A percentile compares a stretch with the other conserved stretches of the same genome.
Evolutionary conservation across 2,797 vertebrate genomes (phyloP).

Genomic region (Urophycis tenuis): DNA sequence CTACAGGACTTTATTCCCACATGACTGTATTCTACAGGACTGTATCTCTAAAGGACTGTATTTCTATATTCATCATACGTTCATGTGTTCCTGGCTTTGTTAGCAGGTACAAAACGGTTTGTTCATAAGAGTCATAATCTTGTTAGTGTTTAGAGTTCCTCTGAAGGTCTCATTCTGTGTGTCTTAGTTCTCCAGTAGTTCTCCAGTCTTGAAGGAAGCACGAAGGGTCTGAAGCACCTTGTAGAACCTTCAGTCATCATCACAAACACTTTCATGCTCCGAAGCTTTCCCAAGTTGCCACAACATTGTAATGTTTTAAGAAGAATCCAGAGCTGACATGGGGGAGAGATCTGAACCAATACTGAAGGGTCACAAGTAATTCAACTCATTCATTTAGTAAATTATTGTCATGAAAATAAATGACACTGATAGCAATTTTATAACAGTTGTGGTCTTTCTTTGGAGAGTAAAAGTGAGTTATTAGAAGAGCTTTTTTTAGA

Average conservation of each 20-base stretch:
- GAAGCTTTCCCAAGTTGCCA: no score
- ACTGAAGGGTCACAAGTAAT: neutral
- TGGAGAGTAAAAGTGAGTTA: neutral
- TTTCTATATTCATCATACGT: no score
- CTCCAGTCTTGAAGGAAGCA: neutral
- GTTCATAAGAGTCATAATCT: no score
- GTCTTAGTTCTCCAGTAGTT: no score
- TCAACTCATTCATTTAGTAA: no score
- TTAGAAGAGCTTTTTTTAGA: neutral
- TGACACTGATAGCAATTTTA: neutral
- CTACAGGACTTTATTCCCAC: no score
- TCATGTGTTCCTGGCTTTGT: no score
- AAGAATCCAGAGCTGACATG: neutral
- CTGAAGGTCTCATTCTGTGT: neutral
- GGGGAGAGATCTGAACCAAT: neutral
- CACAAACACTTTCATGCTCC: no score
- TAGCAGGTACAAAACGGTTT: no score
- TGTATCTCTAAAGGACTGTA: no score
- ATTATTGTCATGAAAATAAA: neutral
- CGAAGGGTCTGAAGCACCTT: neutral
- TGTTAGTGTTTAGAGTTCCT: no score
- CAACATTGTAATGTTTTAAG: neutral
- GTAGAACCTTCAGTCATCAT: neutral
- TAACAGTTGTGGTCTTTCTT: neutral
- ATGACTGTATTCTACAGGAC: no score